phyloP scores from a whole-genome alignment of 2,888 invertebrate species.

The Argyresthia albistria region DNA sequence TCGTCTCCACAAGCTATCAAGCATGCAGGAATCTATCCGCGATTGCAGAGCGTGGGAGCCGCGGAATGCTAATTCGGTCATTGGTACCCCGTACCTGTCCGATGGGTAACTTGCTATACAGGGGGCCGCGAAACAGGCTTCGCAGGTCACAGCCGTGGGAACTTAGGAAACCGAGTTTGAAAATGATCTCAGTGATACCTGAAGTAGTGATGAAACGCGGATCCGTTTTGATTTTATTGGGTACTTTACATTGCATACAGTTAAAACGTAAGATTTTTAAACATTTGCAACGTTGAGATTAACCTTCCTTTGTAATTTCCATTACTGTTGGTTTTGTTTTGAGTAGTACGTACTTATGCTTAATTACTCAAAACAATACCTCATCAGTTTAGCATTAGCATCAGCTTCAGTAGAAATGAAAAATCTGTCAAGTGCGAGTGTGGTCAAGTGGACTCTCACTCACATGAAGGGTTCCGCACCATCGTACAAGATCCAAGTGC shows the following conservation, averaged over 20 bases:
- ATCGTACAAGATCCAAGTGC: no score
- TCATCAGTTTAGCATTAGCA: no score
- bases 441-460: no score
- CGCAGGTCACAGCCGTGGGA: not conserved
- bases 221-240: no score
- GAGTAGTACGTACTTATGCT: no score
- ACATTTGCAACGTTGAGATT: not conserved
- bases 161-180: no score
- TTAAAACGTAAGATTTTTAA: not conserved
- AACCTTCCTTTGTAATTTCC: no score
- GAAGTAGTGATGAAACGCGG: not conserved
- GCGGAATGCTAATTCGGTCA: constrained; percentile 65
- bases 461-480: no score
- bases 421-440: no score
- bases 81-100: constrained; percentile 63
- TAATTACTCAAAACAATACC: no score
- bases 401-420: no score
- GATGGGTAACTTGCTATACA: constrained; percentile 25
- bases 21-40: constrained; percentile 70
- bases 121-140: constrained; percentile 23
- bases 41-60: constrained; percentile 56
- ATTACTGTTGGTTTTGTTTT: no score
- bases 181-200: not conserved
- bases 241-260: not conserved
- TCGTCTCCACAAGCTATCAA: constrained; percentile 9